Conservation (phyloP, 2,888 invertebrate species). For the Dasysyrphus albostriatus region DNA sequence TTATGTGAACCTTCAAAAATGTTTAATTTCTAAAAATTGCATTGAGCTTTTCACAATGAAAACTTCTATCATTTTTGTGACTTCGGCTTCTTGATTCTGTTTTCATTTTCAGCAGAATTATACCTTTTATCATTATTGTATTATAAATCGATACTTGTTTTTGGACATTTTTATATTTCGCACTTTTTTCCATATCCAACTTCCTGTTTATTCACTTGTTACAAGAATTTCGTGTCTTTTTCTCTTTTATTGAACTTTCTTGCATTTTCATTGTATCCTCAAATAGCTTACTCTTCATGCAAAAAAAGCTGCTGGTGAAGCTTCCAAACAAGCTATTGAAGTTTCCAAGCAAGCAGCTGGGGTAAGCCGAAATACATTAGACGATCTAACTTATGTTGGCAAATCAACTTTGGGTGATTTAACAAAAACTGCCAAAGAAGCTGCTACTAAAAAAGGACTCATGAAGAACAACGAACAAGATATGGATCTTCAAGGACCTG, state of each 20-base stretch:
- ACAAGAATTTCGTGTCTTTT: background rate
- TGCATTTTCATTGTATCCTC: background rate
- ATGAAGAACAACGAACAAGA: constrained; percentile 86
- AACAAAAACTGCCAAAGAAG: constrained; percentile 96
- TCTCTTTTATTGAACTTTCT: background rate
- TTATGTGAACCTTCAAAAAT: no score
- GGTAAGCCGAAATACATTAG: constrained; percentile 93
- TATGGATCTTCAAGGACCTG: constrained; percentile 75
- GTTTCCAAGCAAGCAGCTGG: constrained; percentile 95
- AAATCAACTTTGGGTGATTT: constrained; percentile 95
- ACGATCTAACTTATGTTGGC: constrained; percentile 95
- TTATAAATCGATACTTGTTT: background rate
- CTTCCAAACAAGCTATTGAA: constrained; percentile 92
- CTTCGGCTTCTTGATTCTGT: background rate
- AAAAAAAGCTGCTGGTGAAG: constrained; percentile 94
- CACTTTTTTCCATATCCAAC: constrained; percentile 4
- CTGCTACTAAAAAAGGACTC: constrained; percentile 90
- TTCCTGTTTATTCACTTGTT: background rate
- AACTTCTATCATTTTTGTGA: background rate
- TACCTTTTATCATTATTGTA: background rate
- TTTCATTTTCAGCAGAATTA: background rate
- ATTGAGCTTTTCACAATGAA: no score
- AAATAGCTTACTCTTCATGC: constrained; percentile 92
- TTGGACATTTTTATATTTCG: constrained; percentile 6
- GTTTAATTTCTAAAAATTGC: no score